phyloP scores from a whole-genome alignment of 2,888 invertebrate genomes.

The Melipona bicolor region DNA sequence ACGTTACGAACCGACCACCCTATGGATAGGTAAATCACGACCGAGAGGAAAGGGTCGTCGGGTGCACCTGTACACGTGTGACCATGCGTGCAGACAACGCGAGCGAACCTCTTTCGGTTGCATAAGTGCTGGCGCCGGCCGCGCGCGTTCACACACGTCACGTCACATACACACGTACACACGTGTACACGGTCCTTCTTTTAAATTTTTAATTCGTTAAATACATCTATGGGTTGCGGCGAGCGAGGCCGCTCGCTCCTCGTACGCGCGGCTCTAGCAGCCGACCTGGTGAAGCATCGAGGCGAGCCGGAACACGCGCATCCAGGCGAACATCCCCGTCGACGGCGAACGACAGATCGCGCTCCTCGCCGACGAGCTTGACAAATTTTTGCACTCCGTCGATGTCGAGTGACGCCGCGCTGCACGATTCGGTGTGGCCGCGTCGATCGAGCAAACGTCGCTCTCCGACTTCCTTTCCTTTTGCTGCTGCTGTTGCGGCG shows the following conservation, averaged over 20 bases:
- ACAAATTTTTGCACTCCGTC: conserved; percentile 72
- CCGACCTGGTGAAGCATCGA: conserved; percentile 81
- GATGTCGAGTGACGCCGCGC: conserved; percentile 57
- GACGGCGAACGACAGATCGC: conserved; percentile 74
- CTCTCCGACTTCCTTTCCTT: conserved; percentile 82
- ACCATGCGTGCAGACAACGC: conserved; percentile 30
- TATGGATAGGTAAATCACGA: conserved; percentile 56
- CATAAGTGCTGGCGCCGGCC: conserved; percentile 36
- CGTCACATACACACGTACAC: conserved; percentile 1
- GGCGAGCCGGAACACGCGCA: conserved; percentile 82
- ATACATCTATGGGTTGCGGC: conserved; percentile 57
- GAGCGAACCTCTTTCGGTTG: neutral
- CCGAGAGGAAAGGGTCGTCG: conserved; percentile 43
- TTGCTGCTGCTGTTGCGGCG: conserved; percentile 81
- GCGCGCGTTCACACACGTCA: neutral
- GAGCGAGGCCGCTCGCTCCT: conserved; percentile 31
- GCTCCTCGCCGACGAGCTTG: conserved; percentile 67
- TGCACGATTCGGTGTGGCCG: conserved; percentile 74
- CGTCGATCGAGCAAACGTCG: conserved; percentile 77
- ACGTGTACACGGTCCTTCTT: conserved; percentile 46
- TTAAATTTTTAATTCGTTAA: conserved; percentile 52
- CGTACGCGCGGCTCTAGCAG: conserved; percentile 73
- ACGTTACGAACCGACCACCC: conserved; percentile 64
- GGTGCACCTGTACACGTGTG: conserved; percentile 54
- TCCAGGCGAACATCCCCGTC: conserved; percentile 82